These are phyloP conservation scores for Rapana venosa DNA, from an alignment of 2,888 invertebrate genomes.

Conservation along the genomic window DNA sequence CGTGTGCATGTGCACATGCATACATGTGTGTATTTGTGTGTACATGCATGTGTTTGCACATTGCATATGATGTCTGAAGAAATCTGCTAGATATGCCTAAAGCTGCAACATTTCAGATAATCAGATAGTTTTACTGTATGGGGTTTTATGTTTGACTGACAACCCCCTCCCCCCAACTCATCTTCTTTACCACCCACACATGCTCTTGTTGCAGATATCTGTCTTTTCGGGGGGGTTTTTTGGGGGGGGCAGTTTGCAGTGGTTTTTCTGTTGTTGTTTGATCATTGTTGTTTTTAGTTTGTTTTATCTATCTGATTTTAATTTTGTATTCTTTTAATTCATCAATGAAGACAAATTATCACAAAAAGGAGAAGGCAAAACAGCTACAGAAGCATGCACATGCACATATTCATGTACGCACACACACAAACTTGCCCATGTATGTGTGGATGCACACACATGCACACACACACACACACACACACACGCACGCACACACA, in stretches of 20 bases:
- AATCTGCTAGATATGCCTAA: too few relatives aligned
- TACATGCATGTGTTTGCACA: neutral
- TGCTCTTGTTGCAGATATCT: too few relatives aligned
- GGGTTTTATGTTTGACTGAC: too few relatives aligned
- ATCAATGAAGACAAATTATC: neutral
- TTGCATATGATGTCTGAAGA: neutral
- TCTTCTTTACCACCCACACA: too few relatives aligned
- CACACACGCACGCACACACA: neutral
- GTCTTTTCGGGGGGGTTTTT: too few relatives aligned
- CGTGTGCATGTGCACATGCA: neutral
- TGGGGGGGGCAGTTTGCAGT: too few relatives aligned
- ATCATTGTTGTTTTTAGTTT: too few relatives aligned
- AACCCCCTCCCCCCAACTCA: too few relatives aligned
- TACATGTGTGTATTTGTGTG: neutral
- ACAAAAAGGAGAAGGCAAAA: neutral
- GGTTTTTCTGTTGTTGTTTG: too few relatives aligned
- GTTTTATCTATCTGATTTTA: too few relatives aligned
- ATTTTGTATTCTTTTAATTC: neutral
- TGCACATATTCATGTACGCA: neutral
- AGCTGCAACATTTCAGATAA: too few relatives aligned
- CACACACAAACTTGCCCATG: neutral
- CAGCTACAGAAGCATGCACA: neutral
- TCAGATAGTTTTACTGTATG: too few relatives aligned
- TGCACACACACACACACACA: neutral
- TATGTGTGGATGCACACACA: neutral